These are phyloP conservation scores for Plecturocebus donacophilus DNA, from an alignment of 2,113 vertebrate genomes.

Conservation along the genomic window DNA sequence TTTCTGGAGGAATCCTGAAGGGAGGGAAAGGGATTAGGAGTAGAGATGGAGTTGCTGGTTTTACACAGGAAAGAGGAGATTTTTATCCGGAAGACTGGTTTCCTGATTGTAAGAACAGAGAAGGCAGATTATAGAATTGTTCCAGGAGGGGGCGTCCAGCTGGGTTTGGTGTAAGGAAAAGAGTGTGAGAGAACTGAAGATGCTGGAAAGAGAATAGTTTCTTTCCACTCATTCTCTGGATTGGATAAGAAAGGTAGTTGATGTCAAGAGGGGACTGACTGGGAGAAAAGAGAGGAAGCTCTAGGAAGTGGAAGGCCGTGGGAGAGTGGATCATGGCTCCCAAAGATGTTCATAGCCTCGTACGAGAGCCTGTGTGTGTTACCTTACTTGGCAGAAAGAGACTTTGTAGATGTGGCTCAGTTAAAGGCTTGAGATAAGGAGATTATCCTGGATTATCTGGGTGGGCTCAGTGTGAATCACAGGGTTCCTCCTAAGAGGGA, in stretches of 20 bases:
- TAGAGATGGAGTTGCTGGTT: neutral
- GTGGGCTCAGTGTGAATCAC: neutral
- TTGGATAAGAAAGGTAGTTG: neutral
- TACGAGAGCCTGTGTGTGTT: neutral
- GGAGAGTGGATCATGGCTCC: neutral
- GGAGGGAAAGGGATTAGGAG: neutral
- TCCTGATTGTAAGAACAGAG: neutral
- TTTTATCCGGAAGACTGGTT: neutral
- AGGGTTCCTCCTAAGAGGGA: neutral
- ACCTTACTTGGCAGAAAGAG: neutral
- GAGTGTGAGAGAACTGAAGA: neutral
- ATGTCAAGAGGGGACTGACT: neutral
- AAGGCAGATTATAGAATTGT: neutral
- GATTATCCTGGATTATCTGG: neutral
- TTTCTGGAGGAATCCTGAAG: neutral
- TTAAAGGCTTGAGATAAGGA: neutral
- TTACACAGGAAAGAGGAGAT: neutral
- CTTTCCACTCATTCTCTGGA: neutral
- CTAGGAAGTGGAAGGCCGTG: neutral
- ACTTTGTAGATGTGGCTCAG: neutral
- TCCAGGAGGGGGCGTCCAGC: neutral
- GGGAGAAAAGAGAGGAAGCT: neutral
- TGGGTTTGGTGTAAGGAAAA: neutral
- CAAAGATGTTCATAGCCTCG: neutral
- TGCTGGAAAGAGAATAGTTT: neutral